These are phyloP conservation scores for Octodonta nipae DNA, from an alignment of 2,888 invertebrate species.

Conservation along the genomic window DNA sequence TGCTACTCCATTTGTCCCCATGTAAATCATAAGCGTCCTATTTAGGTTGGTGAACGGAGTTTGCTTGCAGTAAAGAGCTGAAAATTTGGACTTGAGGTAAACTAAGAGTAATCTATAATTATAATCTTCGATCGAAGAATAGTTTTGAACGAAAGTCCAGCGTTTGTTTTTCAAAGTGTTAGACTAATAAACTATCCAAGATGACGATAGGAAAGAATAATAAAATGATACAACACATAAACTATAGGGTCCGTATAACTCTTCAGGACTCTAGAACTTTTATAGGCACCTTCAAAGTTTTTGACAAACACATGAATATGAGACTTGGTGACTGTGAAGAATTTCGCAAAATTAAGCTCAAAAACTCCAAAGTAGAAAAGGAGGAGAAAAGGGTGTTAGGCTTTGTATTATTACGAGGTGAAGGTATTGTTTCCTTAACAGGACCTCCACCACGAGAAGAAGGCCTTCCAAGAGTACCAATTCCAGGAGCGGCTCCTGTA, in stretches of 20 bases:
- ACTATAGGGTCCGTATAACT: slow-evolving; percentile 91
- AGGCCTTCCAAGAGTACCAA: slow-evolving; percentile 86
- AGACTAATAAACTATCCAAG: too few species aligned
- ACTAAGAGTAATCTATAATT: too few species aligned
- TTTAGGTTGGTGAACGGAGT: too few species aligned
- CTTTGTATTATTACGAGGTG: slow-evolving; percentile 86
- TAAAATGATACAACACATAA: slow-evolving; percentile 94
- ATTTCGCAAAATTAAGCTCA: slow-evolving; percentile 90
- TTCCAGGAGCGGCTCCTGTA: slow-evolving; percentile 68
- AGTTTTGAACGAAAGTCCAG: too few species aligned
- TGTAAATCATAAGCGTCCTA: too few species aligned
- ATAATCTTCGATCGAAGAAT: too few species aligned
- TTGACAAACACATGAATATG: slow-evolving; percentile 99
- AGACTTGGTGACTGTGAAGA: slow-evolving; percentile 98
- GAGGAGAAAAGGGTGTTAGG: slow-evolving; percentile 95
- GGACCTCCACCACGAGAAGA: slow-evolving; percentile 98
- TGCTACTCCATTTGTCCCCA: too few species aligned
- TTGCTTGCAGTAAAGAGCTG: too few species aligned
- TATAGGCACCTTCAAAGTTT: slow-evolving; percentile 98
- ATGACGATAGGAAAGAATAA: slow-evolving; percentile 92
- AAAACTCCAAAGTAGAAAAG: slow-evolving; percentile 78
- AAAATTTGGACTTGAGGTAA: too few species aligned
- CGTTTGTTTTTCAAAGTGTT: too few species aligned
- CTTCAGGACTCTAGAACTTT: slow-evolving; percentile 95
- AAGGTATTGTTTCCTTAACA: slow-evolving; percentile 94